Percentiles rank a stretch among this genome's conserved stretches.
These are phyloP conservation scores for Rhagologus leucostigma DNA, from an alignment of 2,113 vertebrate genomes.

Conservation along the genomic window DNA sequence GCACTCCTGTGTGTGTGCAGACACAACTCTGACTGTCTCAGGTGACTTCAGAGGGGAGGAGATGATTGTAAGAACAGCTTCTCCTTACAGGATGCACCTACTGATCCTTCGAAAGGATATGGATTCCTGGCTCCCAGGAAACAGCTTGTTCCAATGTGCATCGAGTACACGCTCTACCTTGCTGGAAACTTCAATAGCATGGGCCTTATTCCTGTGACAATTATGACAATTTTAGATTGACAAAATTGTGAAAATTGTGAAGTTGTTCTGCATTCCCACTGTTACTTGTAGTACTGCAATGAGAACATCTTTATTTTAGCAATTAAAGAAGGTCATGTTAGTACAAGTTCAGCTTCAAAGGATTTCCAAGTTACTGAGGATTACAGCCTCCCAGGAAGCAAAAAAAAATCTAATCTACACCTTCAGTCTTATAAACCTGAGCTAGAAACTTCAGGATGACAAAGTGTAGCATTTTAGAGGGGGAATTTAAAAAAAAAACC, in stretches of 20 bases:
- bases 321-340: neutral
- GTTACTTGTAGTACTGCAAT: neutral
- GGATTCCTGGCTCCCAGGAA: neutral
- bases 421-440: neutral
- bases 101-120: neutral
- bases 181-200: neutral
- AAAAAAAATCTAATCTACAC: neutral
- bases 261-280: neutral
- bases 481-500: neutral
- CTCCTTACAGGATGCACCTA: neutral
- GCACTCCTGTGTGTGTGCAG: neutral
- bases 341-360: neutral
- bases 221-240: neutral
- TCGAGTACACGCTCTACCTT: neutral
- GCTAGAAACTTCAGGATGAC: neutral
- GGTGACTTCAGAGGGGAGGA: neutral
- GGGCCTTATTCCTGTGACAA: neutral
- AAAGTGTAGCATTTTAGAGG: neutral
- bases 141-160: neutral
- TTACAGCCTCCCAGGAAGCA: neutral
- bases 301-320: neutral
- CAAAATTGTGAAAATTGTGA: neutral
- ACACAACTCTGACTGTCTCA: neutral
- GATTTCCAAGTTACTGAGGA: neutral
- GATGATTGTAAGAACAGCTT: neutral